Percentiles rank a stretch among this genome's conserved stretches.
Evolutionary conservation across 2,888 invertebrate genomes (phyloP).

Genomic region (Leistus spinibarbis): DNA sequence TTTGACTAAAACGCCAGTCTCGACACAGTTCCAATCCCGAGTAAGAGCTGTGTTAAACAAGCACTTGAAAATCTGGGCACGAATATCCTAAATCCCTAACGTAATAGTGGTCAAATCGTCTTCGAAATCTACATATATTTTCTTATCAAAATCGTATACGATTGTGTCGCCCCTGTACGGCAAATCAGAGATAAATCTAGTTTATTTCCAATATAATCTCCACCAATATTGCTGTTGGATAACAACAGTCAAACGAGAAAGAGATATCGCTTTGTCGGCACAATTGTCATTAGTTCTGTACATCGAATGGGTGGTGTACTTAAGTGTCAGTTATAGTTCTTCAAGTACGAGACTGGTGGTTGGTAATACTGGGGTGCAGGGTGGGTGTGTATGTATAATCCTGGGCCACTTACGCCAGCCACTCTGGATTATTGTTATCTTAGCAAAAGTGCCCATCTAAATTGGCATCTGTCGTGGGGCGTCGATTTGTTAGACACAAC

Average conservation of each 20-base stretch:
- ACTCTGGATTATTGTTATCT: slow-evolving; percentile 38
- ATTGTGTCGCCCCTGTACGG: not conserved
- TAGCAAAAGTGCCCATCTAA: slow-evolving; percentile 36
- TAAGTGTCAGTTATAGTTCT: not conserved
- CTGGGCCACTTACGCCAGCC: slow-evolving; percentile 19
- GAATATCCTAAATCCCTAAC: too few relatives aligned
- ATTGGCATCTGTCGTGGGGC: slow-evolving; percentile 26
- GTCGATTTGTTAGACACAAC: slow-evolving; percentile 19
- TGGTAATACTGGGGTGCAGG: not conserved
- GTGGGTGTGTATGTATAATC: slow-evolving; percentile 16
- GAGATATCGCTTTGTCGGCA: not conserved
- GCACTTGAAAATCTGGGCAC: too few relatives aligned
- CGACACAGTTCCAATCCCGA: too few relatives aligned
- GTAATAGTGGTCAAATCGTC: not conserved
- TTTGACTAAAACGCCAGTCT: too few relatives aligned
- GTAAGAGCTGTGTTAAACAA: too few relatives aligned
- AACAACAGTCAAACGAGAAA: not conserved
- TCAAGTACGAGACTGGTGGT: not conserved
- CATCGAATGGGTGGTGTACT: not conserved
- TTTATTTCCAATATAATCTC: not conserved
- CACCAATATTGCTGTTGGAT: not conserved
- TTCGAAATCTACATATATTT: not conserved
- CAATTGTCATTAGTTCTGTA: slow-evolving; percentile 12
- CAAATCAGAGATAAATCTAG: not conserved
- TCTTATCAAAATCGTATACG: not conserved